Percentiles rank a stretch among this genome's conserved stretches.
phyloP scores from a whole-genome alignment of 2,113 vertebrate species.

The Chinchilla lanigera region DNA sequence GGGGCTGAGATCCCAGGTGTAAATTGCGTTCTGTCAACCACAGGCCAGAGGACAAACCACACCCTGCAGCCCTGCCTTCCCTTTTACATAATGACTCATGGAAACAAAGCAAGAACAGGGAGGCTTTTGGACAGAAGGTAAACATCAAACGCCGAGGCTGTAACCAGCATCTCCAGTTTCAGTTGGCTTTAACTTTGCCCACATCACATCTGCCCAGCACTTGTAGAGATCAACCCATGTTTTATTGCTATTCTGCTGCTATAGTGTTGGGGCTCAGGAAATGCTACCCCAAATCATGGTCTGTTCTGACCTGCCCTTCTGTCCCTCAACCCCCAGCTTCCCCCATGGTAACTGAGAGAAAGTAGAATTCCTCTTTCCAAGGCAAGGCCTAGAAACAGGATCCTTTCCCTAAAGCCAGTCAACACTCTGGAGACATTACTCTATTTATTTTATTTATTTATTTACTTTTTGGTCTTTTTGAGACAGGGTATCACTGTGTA shows the following conservation, averaged over 20 bases:
- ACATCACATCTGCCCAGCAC: neutral
- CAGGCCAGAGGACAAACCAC: neutral
- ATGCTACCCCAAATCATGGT: neutral
- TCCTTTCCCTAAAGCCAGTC: neutral
- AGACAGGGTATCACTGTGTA: too few species aligned
- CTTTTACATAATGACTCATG: conserved; percentile 27
- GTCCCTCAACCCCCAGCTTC: neutral
- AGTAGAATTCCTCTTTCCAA: neutral
- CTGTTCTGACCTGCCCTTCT: neutral
- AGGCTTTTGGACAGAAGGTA: conserved; percentile 17
- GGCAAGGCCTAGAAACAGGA: neutral
- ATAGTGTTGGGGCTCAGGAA: neutral
- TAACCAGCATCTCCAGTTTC: neutral
- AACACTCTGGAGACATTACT: neutral
- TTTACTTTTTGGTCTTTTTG: too few species aligned
- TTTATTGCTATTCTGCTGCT: neutral
- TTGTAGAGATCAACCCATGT: neutral
- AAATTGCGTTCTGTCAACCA: neutral
- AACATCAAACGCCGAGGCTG: neutral
- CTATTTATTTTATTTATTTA: too few species aligned
- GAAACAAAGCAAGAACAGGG: neutral
- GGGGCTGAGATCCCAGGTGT: neutral
- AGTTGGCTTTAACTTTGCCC: neutral
- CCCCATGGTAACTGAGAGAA: neutral
- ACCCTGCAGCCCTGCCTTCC: neutral